Conservation (phyloP, 1,140 invertebrate species). For the Armadillidium nasatum region DNA sequence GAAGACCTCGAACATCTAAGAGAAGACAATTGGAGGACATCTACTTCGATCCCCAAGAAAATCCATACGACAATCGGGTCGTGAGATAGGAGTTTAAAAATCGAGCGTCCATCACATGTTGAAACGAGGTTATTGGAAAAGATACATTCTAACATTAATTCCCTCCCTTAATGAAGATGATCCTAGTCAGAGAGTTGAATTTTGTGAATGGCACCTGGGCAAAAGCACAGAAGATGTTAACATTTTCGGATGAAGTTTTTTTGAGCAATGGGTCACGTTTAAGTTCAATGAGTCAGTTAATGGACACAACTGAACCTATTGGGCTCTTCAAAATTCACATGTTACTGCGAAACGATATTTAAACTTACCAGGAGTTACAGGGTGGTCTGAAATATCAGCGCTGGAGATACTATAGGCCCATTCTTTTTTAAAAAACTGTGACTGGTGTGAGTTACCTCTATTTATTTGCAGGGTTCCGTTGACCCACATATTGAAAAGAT, state of each 20-base stretch:
- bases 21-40: conserved; percentile 9
- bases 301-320: no score
- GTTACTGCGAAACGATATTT: no score
- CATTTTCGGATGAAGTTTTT: conserved; percentile 34
- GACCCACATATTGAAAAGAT: no score
- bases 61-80: no score
- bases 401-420: no score
- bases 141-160: conserved; percentile 33
- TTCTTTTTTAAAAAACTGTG: no score
- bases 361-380: no score
- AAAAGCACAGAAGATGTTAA: conserved; percentile 25
- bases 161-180: conserved; percentile 38
- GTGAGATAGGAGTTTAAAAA: conserved; percentile 33
- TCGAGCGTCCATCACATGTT: conserved; percentile 27
- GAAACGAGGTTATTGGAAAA: conserved; percentile 31
- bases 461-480: no score
- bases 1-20: no score
- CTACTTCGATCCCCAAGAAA: conserved; percentile 25
- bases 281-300: conserved; percentile 35
- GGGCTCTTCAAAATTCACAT: no score
- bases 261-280: conserved; percentile 33
- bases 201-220: conserved; percentile 38
- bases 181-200: conserved; percentile 28
- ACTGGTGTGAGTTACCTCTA: no score
- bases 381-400: no score